Percentiles rank a stretch among this genome's conserved stretches.
Conservation (phyloP, 2,113 vertebrate genomes). For the Neolamprologus falcicula region DNA sequence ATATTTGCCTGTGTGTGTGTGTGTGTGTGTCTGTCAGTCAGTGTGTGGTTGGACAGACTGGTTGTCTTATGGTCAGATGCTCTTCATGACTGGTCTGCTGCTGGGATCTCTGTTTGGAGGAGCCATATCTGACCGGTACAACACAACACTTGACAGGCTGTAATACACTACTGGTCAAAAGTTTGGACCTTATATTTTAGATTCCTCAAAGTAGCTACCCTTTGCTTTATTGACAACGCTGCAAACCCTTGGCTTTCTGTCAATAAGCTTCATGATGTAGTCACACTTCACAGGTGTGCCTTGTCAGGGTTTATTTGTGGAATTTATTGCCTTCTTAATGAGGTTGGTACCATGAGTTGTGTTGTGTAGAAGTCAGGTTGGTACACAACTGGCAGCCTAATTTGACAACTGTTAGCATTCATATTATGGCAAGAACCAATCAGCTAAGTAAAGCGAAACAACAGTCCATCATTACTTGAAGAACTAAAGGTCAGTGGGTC, state of each 20-base stretch:
- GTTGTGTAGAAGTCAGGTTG: background rate
- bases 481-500: background rate
- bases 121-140: slow-evolving; percentile 59
- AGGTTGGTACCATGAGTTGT: background rate
- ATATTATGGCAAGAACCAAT: background rate
- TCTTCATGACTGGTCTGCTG: slow-evolving; percentile 61
- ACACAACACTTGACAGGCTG: background rate
- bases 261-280: background rate
- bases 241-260: background rate
- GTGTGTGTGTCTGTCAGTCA: slow-evolving; percentile 22
- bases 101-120: slow-evolving; percentile 66
- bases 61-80: slow-evolving; percentile 51
- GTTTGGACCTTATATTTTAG: background rate
- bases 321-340: background rate
- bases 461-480: background rate
- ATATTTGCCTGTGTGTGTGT: background rate
- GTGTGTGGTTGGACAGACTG: slow-evolving; percentile 36
- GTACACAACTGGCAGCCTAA: background rate
- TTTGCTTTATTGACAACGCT: background rate
- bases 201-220: background rate
- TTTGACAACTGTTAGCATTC: background rate
- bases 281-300: background rate
- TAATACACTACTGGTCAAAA: background rate
- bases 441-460: background rate
- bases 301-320: background rate